Evolutionary conservation across 2,797 vertebrate species (phyloP).

Genomic region (Melanogrammus aeglefinus): DNA sequence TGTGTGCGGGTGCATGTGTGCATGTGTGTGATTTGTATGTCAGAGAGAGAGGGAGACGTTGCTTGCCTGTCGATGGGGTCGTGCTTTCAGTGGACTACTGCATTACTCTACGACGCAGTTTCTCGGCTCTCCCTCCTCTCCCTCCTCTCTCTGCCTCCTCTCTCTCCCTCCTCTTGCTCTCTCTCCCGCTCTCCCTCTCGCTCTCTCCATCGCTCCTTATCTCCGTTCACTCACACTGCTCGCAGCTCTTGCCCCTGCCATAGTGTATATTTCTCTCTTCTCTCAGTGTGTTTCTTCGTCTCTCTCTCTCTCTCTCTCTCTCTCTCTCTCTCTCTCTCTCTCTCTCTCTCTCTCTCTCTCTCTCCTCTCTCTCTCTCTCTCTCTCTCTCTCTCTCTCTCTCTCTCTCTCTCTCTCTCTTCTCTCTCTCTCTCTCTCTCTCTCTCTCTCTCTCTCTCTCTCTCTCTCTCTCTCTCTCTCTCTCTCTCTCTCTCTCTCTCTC

Average conservation of each 20-base stretch:
- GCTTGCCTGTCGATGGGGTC: slow-evolving; percentile 49
- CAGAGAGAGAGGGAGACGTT: slow-evolving; percentile 37
- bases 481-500: slow-evolving; percentile 25
- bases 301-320: slow-evolving; percentile 18
- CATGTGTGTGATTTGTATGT: slow-evolving; percentile 2
- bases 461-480: slow-evolving; percentile 29
- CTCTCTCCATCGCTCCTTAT: slow-evolving; percentile 1
- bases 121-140: slow-evolving; percentile 28
- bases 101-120: slow-evolving; percentile 67
- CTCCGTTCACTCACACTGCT: slow-evolving; percentile 20
- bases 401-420: slow-evolving; percentile 25
- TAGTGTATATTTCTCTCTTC: not conserved
- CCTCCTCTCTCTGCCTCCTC: slow-evolving; percentile 32
- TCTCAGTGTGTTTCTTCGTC: slow-evolving; percentile 39
- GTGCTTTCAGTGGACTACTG: slow-evolving; percentile 53
- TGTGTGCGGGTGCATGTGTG: not conserved
- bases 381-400: slow-evolving; percentile 30
- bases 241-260: slow-evolving; percentile 67
- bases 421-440: slow-evolving; percentile 14
- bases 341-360: slow-evolving; percentile 35
- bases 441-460: slow-evolving; percentile 5
- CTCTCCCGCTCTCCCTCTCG: slow-evolving; percentile 26
- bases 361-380: slow-evolving; percentile 7
- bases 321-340: not conserved
- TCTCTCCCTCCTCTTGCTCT: slow-evolving; percentile 45